Percentiles rank a stretch among this genome's conserved stretches.
These are phyloP conservation scores for Conus ventricosus DNA, from an alignment of 1,140 invertebrate genomes.

Conservation along the genomic window DNA sequence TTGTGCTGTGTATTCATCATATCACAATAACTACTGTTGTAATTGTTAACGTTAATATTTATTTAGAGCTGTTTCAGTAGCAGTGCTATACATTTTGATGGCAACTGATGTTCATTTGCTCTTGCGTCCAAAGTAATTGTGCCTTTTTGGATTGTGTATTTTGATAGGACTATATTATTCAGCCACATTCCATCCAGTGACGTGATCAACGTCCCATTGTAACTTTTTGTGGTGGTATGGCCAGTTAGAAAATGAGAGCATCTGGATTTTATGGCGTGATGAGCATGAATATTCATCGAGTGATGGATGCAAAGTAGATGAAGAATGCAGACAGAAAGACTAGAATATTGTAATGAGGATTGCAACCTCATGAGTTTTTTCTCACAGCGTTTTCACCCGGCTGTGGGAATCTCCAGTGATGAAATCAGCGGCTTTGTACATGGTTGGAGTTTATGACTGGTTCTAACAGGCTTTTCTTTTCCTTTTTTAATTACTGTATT, in stretches of 20 bases:
- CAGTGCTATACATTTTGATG: background rate
- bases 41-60: background rate
- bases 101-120: background rate
- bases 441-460: too few relatives aligned
- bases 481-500: background rate
- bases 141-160: background rate
- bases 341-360: background rate
- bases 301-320: background rate
- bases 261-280: too few relatives aligned
- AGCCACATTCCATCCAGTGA: constrained; percentile 10
- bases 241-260: too few relatives aligned
- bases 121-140: constrained; percentile 4
- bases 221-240: background rate
- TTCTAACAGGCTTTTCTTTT: too few relatives aligned
- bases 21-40: too few relatives aligned
- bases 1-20: too few relatives aligned
- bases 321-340: background rate
- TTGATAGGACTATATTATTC: background rate
- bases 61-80: background rate
- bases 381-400: background rate
- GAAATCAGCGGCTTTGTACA: background rate
- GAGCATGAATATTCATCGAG: background rate
- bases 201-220: background rate
- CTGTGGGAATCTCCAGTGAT: background rate
- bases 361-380: background rate